Base-by-base conservation (phyloP, 1,140 invertebrate genomes). In the Brachionus asplanchnoidis region DNA sequence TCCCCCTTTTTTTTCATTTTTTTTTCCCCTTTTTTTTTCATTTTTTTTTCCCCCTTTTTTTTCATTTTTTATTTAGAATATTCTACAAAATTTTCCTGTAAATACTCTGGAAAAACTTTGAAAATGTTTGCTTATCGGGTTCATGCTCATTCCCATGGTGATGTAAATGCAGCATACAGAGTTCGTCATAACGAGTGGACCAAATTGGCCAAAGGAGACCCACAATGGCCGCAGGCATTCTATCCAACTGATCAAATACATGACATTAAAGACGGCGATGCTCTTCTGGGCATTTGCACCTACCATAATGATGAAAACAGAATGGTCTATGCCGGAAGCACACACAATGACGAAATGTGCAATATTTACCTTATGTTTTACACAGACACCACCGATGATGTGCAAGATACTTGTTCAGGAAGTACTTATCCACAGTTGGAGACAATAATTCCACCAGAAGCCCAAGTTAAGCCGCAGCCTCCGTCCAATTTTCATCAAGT, bases 351-450 rank as follows among this genome's bases (percentile, higher is more conserved):
- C 88, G 97, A 99, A 91, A 99, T 99, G 97, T 99, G 97, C 91
- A 99, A 99, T 90, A 98, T 99, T 89, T 99, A 99, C 90, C 89
- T 99, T 20, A 98, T 99, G 96, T 99, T 98, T 90, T 99, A 95
- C 90, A 95, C 96, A 0, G 92, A 90, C 8, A 60, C 28, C 17
- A 68, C 79, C n/a, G 53, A 65, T 3, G 50, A 82, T 65, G 79
- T 82, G 3, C 56, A 65, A 56, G 56, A 40, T 40, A 46, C 32
- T 26, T 82, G 79, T 82, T 65, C 50, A 14, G 79, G 53, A 14
- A 82, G 40, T 46, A 65, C 17, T 42, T 82, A 82, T 82, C 79
- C 79, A 8, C 28, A 36, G 26, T 65, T 82, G 28, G 79, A 82
- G 26, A 20, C 32, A 20, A 82, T 82, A 32, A 82, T 82, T 36